A percentile compares a stretch with the other conserved stretches of the same genome.
phyloP scores from a whole-genome alignment of 2,888 invertebrate species.

The Himalopsyche japonica region DNA sequence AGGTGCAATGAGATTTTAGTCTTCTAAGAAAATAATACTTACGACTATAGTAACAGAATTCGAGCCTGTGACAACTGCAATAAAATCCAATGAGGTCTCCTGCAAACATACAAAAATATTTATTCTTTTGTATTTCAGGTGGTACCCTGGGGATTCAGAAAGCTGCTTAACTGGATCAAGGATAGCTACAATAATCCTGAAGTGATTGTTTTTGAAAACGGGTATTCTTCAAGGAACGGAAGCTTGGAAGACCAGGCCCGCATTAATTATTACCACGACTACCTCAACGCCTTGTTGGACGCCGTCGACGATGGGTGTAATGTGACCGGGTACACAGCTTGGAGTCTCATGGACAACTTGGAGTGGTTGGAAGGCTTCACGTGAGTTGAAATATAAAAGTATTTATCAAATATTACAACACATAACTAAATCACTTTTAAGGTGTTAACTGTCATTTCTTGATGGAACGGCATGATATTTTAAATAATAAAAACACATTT shows the following conservation, averaged over 20 bases:
- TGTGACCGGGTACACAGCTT: conserved; percentile 43
- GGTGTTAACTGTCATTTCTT: too few relatives aligned
- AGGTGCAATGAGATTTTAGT: too few relatives aligned
- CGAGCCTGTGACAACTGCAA: too few relatives aligned
- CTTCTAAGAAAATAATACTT: too few relatives aligned
- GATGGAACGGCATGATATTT: too few relatives aligned
- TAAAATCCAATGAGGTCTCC: too few relatives aligned
- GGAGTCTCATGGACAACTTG: conserved; percentile 46
- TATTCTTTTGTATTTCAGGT: not conserved
- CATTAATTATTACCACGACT: conserved; percentile 42
- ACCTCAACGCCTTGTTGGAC: conserved; percentile 43
- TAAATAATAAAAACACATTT: too few relatives aligned
- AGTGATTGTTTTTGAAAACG: conserved; percentile 65
- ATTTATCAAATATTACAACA: too few relatives aligned
- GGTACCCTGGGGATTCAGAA: conserved; percentile 57
- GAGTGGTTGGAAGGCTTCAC: conserved; percentile 44
- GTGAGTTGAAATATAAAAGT: conserved; percentile 40
- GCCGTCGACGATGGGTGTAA: conserved; percentile 45
- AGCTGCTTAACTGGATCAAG: conserved; percentile 61
- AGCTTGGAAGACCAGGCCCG: conserved; percentile 47
- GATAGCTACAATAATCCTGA: conserved; percentile 58
- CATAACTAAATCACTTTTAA: too few relatives aligned
- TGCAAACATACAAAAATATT: not conserved
- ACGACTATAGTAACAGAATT: too few relatives aligned
- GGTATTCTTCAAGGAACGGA: conserved; percentile 53